Evolutionary conservation across 1,140 invertebrate species (phyloP).

Genomic region (Sarcophaga peregrina): DNA sequence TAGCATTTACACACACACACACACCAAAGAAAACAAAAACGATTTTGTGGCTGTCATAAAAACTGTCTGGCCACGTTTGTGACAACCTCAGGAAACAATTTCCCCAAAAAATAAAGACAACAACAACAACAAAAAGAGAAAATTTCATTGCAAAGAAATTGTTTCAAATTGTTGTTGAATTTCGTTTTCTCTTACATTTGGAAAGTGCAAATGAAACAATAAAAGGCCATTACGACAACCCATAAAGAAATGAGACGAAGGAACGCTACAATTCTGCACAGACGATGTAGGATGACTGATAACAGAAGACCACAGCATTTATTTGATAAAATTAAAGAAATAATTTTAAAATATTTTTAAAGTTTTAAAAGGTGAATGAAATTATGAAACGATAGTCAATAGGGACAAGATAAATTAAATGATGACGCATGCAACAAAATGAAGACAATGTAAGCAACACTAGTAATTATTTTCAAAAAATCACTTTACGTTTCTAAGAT

Average conservation of each 20-base stretch:
- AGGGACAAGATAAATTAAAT: no score
- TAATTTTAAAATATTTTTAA: no score
- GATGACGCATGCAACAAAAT: no score
- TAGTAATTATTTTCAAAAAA: no score
- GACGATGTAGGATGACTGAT: no score
- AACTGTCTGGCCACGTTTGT: constrained; percentile 38
- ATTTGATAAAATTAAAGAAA: no score
- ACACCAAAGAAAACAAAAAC: not conserved
- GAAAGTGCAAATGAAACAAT: constrained; percentile 14
- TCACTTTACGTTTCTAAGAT: no score
- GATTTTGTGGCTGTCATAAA: constrained; percentile 41
- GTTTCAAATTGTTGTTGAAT: constrained; percentile 10
- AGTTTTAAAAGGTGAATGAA: no score
- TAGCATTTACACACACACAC: constrained; percentile 2
- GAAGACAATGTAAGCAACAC: no score
- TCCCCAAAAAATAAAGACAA: constrained; percentile 3
- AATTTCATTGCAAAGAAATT: constrained; percentile 20
- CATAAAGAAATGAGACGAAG: not conserved
- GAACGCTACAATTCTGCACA: no score
- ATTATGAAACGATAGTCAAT: no score
- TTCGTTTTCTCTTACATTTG: not conserved
- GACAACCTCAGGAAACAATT: not conserved
- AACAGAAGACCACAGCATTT: no score
- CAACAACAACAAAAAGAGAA: not conserved
- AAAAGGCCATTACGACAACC: not conserved